A percentile compares a stretch with the other conserved stretches of the same genome.
Evolutionary conservation across 2,113 vertebrate genomes (phyloP).

Genomic region (Australoheros scitulus): DNA sequence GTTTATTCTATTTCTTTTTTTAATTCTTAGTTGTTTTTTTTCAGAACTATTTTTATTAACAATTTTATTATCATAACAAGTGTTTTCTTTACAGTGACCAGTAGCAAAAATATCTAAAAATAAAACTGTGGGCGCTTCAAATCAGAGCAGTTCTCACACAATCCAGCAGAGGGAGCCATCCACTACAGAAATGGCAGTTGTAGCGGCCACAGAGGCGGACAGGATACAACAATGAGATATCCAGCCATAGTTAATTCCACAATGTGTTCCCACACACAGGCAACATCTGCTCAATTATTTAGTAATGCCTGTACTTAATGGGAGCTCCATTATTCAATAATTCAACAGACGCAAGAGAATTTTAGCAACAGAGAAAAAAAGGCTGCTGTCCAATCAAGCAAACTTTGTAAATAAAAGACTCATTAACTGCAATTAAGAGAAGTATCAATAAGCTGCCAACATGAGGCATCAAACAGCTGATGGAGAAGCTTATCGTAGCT

Average conservation of each 20-base stretch:
- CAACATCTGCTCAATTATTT: conserved; percentile 61
- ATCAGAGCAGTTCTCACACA: background rate
- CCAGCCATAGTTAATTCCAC: conserved; percentile 4
- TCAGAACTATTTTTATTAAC: background rate
- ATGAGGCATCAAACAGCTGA: background rate
- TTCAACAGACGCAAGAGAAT: conserved; percentile 43
- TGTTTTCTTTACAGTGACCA: background rate
- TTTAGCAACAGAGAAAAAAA: conserved; percentile 24
- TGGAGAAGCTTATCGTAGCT: background rate
- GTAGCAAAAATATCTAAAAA: background rate
- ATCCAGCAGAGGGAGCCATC: conserved; percentile 61
- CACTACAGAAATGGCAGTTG: background rate
- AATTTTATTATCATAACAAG: background rate
- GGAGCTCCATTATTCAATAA: conserved; percentile 44
- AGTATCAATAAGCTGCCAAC: background rate
- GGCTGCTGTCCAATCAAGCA: conserved; percentile 37
- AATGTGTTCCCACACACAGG: conserved; percentile 16
- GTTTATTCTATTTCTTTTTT: no score
- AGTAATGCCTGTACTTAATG: conserved; percentile 47
- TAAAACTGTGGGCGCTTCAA: background rate
- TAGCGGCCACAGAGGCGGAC: rapidly evolving
- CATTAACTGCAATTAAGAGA: conserved; percentile 25
- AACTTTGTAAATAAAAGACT: conserved; percentile 51
- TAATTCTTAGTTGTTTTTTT: background rate
- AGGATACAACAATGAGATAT: background rate